phyloP scores from a whole-genome alignment of 2,888 invertebrate genomes.

The Cremastinae sp. region DNA sequence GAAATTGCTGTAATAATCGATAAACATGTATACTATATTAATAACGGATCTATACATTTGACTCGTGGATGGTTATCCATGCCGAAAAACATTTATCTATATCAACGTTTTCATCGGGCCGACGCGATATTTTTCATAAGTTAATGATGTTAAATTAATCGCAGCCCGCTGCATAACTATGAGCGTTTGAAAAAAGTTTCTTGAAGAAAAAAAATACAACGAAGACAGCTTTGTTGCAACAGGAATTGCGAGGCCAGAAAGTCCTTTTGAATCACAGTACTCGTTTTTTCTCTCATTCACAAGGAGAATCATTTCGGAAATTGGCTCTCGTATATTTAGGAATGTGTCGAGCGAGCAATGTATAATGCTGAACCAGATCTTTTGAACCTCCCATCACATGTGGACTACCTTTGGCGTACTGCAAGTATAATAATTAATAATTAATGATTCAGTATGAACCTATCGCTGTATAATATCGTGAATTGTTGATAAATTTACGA shows the following conservation, averaged over 20 bases:
- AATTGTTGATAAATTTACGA: constrained; percentile 54
- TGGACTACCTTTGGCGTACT: constrained; percentile 79
- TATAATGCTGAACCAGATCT: constrained; percentile 61
- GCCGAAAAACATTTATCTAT: constrained; percentile 44
- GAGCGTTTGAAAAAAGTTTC: constrained; percentile 15
- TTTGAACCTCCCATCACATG: constrained; percentile 75
- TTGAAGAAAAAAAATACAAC: constrained; percentile 14
- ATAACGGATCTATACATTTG: constrained; percentile 57
- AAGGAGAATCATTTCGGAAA: constrained; percentile 66
- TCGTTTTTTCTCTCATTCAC: constrained; percentile 22
- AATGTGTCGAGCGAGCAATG: constrained; percentile 74
- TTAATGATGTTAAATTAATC: constrained; percentile 45
- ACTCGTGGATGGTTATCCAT: constrained; percentile 32
- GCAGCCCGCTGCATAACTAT: constrained; percentile 15
- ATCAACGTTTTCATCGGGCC: constrained; percentile 48
- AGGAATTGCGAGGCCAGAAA: constrained; percentile 18
- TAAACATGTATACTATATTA: constrained; percentile 47
- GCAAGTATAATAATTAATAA: constrained; percentile 42
- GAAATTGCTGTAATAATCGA: constrained; percentile 35
- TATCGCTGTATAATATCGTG: no score
- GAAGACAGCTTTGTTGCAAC: constrained; percentile 53
- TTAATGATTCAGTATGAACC: no score
- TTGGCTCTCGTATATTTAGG: constrained; percentile 70
- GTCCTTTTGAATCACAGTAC: constrained; percentile 18
- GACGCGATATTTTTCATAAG: constrained; percentile 13